Evolutionary conservation across 2,797 vertebrate species (phyloP).

Genomic region (Lophius americanus): DNA sequence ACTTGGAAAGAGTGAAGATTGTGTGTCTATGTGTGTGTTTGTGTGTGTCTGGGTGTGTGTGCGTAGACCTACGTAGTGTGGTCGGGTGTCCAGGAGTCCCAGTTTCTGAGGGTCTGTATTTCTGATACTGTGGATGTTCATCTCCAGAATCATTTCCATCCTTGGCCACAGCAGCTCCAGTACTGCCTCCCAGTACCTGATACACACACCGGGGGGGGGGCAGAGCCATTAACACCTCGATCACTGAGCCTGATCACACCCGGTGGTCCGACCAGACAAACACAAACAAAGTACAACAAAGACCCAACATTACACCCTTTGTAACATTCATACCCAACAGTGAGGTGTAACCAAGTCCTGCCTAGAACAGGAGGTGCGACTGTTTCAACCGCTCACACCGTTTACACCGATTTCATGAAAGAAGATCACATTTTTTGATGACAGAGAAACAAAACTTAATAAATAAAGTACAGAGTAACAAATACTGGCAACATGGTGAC

Average conservation of each 20-base stretch:
- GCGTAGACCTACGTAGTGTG: slow-evolving; percentile 85
- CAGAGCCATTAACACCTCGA: too few species aligned
- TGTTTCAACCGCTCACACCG: too few species aligned
- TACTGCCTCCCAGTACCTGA: slow-evolving; percentile 92
- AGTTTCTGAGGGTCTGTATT: slow-evolving; percentile 92
- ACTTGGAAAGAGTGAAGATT: neutral
- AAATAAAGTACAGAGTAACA: too few species aligned
- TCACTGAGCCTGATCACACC: too few species aligned
- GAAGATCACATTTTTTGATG: too few species aligned
- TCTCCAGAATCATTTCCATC: slow-evolving; percentile 91
- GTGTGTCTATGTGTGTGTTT: slow-evolving; percentile 8
- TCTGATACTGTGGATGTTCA: slow-evolving; percentile 94
- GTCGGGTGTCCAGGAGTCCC: slow-evolving; percentile 90
- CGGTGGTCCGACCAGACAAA: neutral
- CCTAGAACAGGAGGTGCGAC: too few species aligned
- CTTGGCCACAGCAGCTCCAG: slow-evolving; percentile 92
- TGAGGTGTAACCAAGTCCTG: too few species aligned
- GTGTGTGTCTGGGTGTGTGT: slow-evolving; percentile 37
- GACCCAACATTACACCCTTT: too few species aligned
- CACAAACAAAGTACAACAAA: neutral
- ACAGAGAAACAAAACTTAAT: too few species aligned
- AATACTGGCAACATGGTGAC: too few species aligned
- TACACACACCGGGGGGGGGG: neutral
- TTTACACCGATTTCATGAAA: too few species aligned
- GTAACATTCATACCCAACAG: too few species aligned